Conservation (phyloP, 2,888 invertebrate species). For the Lasiommata megera region DNA sequence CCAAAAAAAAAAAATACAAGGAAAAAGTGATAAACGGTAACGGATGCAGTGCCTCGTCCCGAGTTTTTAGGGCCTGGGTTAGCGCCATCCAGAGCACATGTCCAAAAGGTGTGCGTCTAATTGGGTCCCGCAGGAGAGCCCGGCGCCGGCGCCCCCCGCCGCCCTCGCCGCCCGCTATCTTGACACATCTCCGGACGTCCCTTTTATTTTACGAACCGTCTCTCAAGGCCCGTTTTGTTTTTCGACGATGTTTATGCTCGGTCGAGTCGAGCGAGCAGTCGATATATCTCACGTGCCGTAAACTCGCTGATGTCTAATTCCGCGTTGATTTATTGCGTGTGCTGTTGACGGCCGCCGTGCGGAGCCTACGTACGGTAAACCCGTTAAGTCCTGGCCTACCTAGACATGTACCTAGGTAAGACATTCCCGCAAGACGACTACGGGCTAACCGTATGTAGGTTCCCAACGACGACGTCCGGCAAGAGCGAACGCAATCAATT, state of each 20-base stretch:
- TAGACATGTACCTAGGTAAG: no score
- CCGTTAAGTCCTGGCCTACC: background rate
- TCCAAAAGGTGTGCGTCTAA: slow-evolving; percentile 80
- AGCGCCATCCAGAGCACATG: slow-evolving; percentile 72
- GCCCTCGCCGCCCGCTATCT: slow-evolving; percentile 74
- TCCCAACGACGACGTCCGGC: no score
- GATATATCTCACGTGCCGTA: slow-evolving; percentile 66
- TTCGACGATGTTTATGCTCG: slow-evolving; percentile 64
- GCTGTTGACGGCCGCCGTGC: background rate
- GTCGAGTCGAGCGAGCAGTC: slow-evolving; percentile 42
- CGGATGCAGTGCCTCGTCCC: slow-evolving; percentile 65
- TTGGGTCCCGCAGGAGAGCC: slow-evolving; percentile 68
- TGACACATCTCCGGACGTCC: slow-evolving; percentile 79
- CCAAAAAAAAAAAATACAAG: slow-evolving; percentile 20
- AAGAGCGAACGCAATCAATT: no score
- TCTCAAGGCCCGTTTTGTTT: slow-evolving; percentile 62
- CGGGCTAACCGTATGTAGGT: no score
- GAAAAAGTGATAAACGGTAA: slow-evolving; percentile 67
- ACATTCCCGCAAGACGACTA: no score
- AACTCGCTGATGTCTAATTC: slow-evolving; percentile 56
- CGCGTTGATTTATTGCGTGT: slow-evolving; percentile 40
- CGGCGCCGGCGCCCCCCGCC: slow-evolving; percentile 54
- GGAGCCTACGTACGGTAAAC: background rate
- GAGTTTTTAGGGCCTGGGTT: slow-evolving; percentile 68
- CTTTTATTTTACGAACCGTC: slow-evolving; percentile 79